phyloP scores from a whole-genome alignment of 2,113 vertebrate genomes.

The Xiphias gladius region DNA sequence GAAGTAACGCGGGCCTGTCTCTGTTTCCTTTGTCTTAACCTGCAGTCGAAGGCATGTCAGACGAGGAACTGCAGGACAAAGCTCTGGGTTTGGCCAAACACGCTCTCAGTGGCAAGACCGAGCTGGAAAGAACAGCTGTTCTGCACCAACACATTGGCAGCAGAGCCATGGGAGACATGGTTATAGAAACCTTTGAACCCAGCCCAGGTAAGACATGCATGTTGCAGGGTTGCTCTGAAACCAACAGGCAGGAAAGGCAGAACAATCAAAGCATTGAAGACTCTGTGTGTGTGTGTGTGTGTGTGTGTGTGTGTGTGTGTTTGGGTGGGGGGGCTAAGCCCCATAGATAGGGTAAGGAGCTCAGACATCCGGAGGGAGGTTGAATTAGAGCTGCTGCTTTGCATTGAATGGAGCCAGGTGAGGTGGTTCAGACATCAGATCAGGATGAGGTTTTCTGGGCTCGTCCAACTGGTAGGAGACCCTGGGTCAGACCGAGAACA shows the following conservation, averaged over 20 bases:
- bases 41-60: slow-evolving; percentile 89
- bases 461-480: background rate
- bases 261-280: too few relatives aligned
- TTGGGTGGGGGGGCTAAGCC: too few relatives aligned
- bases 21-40: background rate
- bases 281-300: too few relatives aligned
- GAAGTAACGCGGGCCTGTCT: too few relatives aligned
- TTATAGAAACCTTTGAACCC: slow-evolving; percentile 94
- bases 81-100: slow-evolving; percentile 84
- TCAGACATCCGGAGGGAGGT: background rate
- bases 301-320: too few relatives aligned
- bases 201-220: slow-evolving; percentile 80
- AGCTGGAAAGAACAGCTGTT: slow-evolving; percentile 88
- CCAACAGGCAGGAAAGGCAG: background rate
- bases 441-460: background rate
- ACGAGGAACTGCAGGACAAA: slow-evolving; percentile 88
- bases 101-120: slow-evolving; percentile 89
- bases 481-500: too few relatives aligned
- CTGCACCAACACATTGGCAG: slow-evolving; percentile 97
- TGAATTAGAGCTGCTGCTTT: too few relatives aligned
- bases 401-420: background rate
- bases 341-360: background rate
- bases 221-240: background rate
- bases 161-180: slow-evolving; percentile 95
- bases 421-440: background rate